Conservation (phyloP, 2,888 invertebrate genomes). For the Synanthedon formicaeformis region DNA sequence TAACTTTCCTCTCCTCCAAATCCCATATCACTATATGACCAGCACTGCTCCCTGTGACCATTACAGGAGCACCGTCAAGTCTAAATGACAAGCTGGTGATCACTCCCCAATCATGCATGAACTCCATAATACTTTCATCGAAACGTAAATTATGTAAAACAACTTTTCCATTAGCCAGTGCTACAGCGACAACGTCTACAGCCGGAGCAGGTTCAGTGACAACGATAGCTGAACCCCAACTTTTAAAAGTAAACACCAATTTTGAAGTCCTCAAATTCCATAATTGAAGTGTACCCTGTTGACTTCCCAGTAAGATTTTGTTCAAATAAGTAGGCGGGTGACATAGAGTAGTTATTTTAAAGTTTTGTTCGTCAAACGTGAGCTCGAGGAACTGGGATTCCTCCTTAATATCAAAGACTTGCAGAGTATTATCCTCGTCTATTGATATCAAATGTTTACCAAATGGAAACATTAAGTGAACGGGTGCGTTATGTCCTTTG, state of each 20-base stretch:
- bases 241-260: conserved; percentile 80
- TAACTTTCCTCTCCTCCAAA: conserved; percentile 82
- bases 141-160: conserved; percentile 88
- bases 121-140: conserved; percentile 85
- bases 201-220: conserved; percentile 91
- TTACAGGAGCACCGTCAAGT: conserved; percentile 85
- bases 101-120: conserved; percentile 92
- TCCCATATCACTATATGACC: conserved; percentile 97
- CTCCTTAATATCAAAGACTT: conserved; percentile 86
- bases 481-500: conserved; percentile 78
- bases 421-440: conserved; percentile 81
- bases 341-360: conserved; percentile 83
- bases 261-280: conserved; percentile 89
- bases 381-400: conserved; percentile 78
- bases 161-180: conserved; percentile 84
- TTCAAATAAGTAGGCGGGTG: conserved; percentile 97
- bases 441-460: conserved; percentile 88
- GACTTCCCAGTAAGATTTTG: conserved; percentile 89
- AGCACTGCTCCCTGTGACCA: conserved; percentile 84
- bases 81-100: conserved; percentile 88
- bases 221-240: conserved; percentile 79
- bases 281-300: conserved; percentile 85
- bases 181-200: conserved; percentile 90
- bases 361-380: conserved; percentile 75
- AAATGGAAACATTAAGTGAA: conserved; percentile 86